Conservation (phyloP, 2,888 invertebrate species). For the Xestia rhomboidea region DNA sequence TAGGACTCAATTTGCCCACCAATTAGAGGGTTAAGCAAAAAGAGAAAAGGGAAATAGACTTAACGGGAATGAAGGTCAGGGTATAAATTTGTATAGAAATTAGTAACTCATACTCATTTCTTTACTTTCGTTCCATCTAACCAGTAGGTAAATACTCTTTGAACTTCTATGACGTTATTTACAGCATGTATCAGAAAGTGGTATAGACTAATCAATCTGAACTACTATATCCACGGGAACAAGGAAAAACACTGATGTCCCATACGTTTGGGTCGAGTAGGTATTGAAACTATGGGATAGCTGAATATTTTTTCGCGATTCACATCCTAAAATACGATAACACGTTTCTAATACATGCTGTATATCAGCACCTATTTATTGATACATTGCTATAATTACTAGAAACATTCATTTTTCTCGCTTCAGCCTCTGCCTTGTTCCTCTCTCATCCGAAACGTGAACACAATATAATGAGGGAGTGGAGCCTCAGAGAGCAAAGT, state of each 20-base stretch:
- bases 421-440: constrained; percentile 24
- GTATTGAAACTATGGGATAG: not conserved
- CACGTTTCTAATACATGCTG: not conserved
- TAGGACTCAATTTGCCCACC: not conserved
- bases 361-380: not conserved
- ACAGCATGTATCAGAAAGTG: not conserved
- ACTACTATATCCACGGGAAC: not conserved
- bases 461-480: constrained; percentile 87
- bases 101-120: not conserved
- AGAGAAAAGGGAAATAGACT: not conserved
- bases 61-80: not conserved
- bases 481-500: constrained; percentile 82
- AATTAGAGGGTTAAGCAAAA: not conserved
- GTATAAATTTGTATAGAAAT: not conserved
- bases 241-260: too few relatives aligned
- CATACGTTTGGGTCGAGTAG: not conserved
- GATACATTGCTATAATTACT: not conserved
- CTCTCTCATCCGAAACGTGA: constrained; percentile 80
- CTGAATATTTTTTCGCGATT: not conserved
- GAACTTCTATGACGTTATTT: not conserved
- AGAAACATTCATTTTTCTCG: not conserved
- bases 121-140: not conserved
- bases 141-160: not conserved
- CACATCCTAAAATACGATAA: not conserved
- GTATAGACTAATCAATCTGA: not conserved